Base-by-base conservation (phyloP, 2,797 vertebrate genomes). In the Brachyrhaphis roseni region DNA sequence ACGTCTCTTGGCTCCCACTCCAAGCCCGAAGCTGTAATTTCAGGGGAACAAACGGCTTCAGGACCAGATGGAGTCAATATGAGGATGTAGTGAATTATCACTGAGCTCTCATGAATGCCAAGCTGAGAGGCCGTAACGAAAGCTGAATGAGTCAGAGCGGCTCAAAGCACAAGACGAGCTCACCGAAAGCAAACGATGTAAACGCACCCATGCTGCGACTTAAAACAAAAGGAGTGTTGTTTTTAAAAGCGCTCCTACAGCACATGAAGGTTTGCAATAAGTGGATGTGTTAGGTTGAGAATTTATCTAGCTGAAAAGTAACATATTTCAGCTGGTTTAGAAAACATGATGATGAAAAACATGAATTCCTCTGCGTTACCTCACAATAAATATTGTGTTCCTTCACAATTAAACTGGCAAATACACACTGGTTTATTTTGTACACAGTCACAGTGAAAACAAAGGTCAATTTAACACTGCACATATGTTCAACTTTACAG, bases 1-100 rank as follows among this genome's bases (percentile, higher is more conserved):
- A 18, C n/a, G 8, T 28, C 26, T 28, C 8, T 46, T 7, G 23
- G 23, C 41, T 71, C 41, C 68, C 43, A 28, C 43, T 45, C 15
- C 4, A 1, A 46, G 43, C 68, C 68, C 1, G 28, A 8, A 72
- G 68, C 43, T 72, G 26, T 46, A 28, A 72, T 72, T 45, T 46
- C 41, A 46, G 26, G 43, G 68, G 45, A 72, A 72, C 41, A 72
- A 46, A 72, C 0, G 43, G 45, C n/a, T 72, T 46, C 68, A 26
- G 75, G 31, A 34, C 51, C 6, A 3, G 49, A 31, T 53, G 72
- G 43, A 79, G 84, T 66, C 23, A 31, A 76, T 55, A 51, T 34
- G 55, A 53, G 77, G 73, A 77, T 57, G 71, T 47, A 80, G 49
- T 74, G 78, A 84, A 78, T 90, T 88, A 87, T 49, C 74, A 31